A percentile compares a stretch with the other conserved stretches of the same genome.
Conservation (phyloP, 2,888 invertebrate genomes). For the Alloplasta piceator region DNA sequence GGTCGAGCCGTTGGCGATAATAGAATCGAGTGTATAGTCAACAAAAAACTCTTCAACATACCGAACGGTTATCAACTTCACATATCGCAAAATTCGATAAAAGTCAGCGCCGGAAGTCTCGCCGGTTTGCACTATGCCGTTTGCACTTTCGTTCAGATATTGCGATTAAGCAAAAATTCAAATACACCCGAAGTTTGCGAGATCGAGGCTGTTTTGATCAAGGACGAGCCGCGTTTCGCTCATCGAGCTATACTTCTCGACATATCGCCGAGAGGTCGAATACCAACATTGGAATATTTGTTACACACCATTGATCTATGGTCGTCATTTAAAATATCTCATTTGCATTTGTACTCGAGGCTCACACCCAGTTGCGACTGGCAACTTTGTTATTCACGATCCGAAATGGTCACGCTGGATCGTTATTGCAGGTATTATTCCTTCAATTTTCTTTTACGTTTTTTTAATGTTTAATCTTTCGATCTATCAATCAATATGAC, state of each 20-base stretch:
- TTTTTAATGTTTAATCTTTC: slow-evolving; percentile 5
- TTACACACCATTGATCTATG: slow-evolving; percentile 84
- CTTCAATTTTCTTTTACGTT: neutral
- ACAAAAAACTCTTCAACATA: slow-evolving; percentile 83
- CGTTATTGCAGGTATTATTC: slow-evolving; percentile 83
- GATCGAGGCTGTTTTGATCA: slow-evolving; percentile 83
- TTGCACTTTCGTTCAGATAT: slow-evolving; percentile 85
- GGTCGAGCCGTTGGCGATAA: slow-evolving; percentile 80
- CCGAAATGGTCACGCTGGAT: slow-evolving; percentile 85
- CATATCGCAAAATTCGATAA: slow-evolving; percentile 84
- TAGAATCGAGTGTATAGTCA: slow-evolving; percentile 85
- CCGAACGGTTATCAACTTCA: slow-evolving; percentile 84
- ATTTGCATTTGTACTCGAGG: slow-evolving; percentile 84
- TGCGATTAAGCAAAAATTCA: slow-evolving; percentile 82
- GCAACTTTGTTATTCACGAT: slow-evolving; percentile 83
- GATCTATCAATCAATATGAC: neutral
- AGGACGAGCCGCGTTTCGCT: slow-evolving; percentile 85
- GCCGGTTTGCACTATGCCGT: slow-evolving; percentile 86
- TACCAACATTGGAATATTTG: slow-evolving; percentile 84
- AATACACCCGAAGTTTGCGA: slow-evolving; percentile 78
- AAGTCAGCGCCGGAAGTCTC: slow-evolving; percentile 85
- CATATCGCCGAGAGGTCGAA: slow-evolving; percentile 85
- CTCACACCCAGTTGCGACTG: slow-evolving; percentile 82
- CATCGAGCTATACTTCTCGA: slow-evolving; percentile 86
- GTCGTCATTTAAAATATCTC: slow-evolving; percentile 85